A percentile compares a stretch with the other conserved stretches of the same genome.
These are phyloP conservation scores for Proteles cristata DNA, from an alignment of 2,113 vertebrate species.

Conservation along the genomic window DNA sequence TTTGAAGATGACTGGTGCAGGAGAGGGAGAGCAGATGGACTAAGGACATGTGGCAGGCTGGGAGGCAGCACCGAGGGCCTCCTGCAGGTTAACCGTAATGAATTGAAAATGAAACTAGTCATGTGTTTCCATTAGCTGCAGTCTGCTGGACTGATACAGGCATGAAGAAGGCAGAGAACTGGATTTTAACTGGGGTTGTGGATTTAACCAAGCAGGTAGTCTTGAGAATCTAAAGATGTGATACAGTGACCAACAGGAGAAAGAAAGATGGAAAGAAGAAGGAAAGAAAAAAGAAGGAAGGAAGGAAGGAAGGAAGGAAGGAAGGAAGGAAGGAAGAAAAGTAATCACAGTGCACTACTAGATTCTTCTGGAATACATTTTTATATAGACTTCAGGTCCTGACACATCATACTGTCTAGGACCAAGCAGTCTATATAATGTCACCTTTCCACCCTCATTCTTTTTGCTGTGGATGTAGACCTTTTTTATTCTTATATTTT, in stretches of 20 bases:
- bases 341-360: neutral
- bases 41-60: neutral
- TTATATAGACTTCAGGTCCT: neutral
- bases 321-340: neutral
- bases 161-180: neutral
- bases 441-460: neutral
- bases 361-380: neutral
- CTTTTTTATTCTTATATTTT: neutral
- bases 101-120: neutral
- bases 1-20: conserved; percentile 27
- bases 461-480: neutral
- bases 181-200: neutral
- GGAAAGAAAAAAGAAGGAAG: neutral
- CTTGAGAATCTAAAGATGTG: conserved; percentile 51
- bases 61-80: neutral
- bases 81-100: neutral
- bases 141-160: neutral
- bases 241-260: neutral
- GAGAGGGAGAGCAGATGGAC: neutral
- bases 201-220: conserved; percentile 13
- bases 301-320: neutral
- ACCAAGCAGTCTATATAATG: neutral
- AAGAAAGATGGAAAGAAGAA: neutral
- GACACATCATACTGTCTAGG: neutral
- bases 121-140: neutral